phyloP scores from a whole-genome alignment of 92 coral and sea anemone genomes.

The Actinernus sp. region DNA sequence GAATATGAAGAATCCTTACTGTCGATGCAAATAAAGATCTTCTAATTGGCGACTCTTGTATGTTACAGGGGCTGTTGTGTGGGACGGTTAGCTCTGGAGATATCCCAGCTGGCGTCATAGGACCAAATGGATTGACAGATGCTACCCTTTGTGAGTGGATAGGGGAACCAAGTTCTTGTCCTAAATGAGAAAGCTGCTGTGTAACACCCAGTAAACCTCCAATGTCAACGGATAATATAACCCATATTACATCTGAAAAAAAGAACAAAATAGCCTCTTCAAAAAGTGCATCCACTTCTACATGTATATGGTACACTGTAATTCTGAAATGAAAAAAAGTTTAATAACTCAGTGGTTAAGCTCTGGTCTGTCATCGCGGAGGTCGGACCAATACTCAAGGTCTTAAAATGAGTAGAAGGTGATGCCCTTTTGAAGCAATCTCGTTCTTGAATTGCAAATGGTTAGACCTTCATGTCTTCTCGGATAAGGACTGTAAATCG shows the following conservation, averaged over 20 bases:
- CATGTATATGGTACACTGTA: too few relatives aligned
- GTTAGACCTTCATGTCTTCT: too few relatives aligned
- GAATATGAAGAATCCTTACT: conserved; percentile 9
- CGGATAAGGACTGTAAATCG: too few relatives aligned
- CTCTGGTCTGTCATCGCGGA: too few relatives aligned
- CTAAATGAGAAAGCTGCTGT: conserved; percentile 93
- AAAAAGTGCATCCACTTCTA: too few relatives aligned
- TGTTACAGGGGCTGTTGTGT: conserved; percentile 76
- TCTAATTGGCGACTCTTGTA: conserved; percentile 71
- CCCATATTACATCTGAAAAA: conserved; percentile 95
- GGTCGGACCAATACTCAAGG: too few relatives aligned
- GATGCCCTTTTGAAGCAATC: too few relatives aligned
- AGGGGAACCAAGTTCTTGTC: conserved; percentile 79
- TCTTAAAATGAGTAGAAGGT: too few relatives aligned
- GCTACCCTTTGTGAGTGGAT: conserved; percentile 15
- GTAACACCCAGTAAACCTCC: conserved; percentile 93
- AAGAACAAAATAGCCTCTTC: conserved; percentile 1
- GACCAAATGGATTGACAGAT: conserved; percentile 77
- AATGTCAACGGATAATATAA: conserved; percentile 89
- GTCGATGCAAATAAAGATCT: conserved; percentile 64
- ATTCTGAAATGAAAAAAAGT: too few relatives aligned
- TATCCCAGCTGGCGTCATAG: conserved; percentile 53
- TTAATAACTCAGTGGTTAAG: too few relatives aligned
- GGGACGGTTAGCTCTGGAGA: conserved; percentile 86
- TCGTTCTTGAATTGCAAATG: too few relatives aligned